phyloP scores from a whole-genome alignment of 2,113 vertebrate genomes.

The Malaclemys terrapin region DNA sequence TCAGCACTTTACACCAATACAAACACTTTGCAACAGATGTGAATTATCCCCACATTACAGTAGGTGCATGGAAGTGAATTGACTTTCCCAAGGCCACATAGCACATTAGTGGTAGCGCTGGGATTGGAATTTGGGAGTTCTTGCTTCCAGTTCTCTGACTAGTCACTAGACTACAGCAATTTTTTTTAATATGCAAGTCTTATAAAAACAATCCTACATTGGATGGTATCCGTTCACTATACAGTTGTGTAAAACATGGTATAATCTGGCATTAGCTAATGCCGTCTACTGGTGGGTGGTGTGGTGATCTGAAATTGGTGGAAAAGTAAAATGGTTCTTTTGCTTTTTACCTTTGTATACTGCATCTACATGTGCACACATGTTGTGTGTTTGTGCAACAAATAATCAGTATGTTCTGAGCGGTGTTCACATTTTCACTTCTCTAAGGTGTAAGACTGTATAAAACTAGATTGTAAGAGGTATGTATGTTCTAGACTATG shows the following conservation, averaged over 20 bases:
- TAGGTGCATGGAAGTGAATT: background rate
- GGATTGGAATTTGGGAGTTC: background rate
- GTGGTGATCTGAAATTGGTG: fast-evolving
- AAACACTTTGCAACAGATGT: background rate
- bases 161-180: background rate
- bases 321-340: background rate
- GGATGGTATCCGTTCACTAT: fast-evolving
- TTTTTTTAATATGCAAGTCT: background rate
- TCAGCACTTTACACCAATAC: background rate
- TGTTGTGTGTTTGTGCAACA: fast-evolving
- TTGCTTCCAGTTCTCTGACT: background rate
- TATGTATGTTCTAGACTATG: constrained; percentile 6
- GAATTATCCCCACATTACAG: background rate
- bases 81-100: background rate
- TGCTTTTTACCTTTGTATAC: background rate
- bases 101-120: background rate
- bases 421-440: background rate
- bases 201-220: background rate
- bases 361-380: fast-evolving
- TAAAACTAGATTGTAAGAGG: background rate
- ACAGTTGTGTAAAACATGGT: fast-evolving
- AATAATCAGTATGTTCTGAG: background rate
- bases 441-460: background rate
- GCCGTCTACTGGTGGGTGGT: background rate
- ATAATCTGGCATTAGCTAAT: fast-evolving